Conservation (phyloP, 2,888 invertebrate genomes). For the Pelosia muscerda region DNA sequence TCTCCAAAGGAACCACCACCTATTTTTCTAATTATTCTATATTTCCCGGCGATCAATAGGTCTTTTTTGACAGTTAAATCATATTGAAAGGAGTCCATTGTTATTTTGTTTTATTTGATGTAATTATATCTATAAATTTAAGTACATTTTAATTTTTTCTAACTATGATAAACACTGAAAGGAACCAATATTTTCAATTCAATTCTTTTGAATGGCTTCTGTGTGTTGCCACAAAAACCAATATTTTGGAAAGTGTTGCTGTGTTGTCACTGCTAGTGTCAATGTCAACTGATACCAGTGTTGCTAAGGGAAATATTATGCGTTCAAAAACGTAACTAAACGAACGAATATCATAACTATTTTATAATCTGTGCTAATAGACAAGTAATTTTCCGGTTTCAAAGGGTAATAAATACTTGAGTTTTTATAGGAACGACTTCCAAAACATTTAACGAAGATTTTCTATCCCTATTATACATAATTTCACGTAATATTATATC, state of each 20-base stretch:
- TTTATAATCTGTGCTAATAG: too few relatives aligned
- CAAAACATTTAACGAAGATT: too few relatives aligned
- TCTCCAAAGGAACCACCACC: slow-evolving; percentile 99
- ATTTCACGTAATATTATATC: too few relatives aligned
- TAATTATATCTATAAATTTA: slow-evolving; percentile 17
- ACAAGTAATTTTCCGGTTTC: too few relatives aligned
- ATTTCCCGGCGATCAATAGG: slow-evolving; percentile 86
- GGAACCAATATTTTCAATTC: slow-evolving; percentile 49
- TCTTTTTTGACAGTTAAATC: slow-evolving; percentile 41
- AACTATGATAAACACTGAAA: slow-evolving; percentile 49
- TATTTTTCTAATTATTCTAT: slow-evolving; percentile 96
- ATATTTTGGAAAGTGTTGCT: slow-evolving; percentile 49
- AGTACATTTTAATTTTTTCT: slow-evolving; percentile 42
- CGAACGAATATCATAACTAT: too few relatives aligned
- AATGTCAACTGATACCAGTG: background rate
- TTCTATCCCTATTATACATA: too few relatives aligned
- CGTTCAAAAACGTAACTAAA: background rate
- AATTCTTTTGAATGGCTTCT: too few relatives aligned
- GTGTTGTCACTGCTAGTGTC: slow-evolving; percentile 16
- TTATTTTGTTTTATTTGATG: background rate
- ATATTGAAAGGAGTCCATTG: slow-evolving; percentile 1
- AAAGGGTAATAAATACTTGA: too few relatives aligned
- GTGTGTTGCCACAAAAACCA: too few relatives aligned
- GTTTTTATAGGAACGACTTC: too few relatives aligned
- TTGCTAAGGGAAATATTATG: background rate